phyloP scores from a whole-genome alignment of 2,113 vertebrate species.

The Tetrax tetrax region DNA sequence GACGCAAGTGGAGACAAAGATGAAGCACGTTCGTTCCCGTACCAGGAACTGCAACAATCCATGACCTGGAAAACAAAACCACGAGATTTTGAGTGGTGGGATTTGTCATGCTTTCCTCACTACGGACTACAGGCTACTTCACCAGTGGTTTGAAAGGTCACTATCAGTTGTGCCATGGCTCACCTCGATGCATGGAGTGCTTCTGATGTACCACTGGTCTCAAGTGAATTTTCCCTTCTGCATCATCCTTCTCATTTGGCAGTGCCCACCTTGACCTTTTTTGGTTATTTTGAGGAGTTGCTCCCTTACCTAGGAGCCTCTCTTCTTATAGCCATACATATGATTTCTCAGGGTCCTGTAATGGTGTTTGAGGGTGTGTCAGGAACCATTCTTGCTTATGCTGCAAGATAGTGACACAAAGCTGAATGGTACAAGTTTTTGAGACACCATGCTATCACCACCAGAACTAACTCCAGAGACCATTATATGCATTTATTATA shows the following conservation, averaged over 20 bases:
- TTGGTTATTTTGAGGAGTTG: neutral
- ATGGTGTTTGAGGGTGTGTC: neutral
- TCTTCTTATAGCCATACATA: neutral
- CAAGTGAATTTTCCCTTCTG: neutral
- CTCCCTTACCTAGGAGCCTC: neutral
- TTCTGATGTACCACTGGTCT: neutral
- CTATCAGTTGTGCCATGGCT: neutral
- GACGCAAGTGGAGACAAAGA: neutral
- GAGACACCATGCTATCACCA: neutral
- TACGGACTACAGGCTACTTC: neutral
- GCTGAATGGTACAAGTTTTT: neutral
- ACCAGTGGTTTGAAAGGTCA: neutral
- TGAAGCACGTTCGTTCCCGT: neutral
- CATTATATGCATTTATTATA: slow-evolving; percentile 32
- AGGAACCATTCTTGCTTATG: neutral
- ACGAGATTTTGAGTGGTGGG: neutral
- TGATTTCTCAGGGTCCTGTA: neutral
- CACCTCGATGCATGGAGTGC: neutral
- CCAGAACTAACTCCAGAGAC: slow-evolving; percentile 24
- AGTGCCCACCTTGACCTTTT: neutral
- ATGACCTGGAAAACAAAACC: neutral
- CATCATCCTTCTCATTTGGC: neutral
- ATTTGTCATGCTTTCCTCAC: neutral
- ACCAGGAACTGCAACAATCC: neutral
- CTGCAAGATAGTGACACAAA: neutral